These are phyloP conservation scores for Nycticryphes semicollaris DNA, from an alignment of 2,113 vertebrate species.

Conservation along the genomic window DNA sequence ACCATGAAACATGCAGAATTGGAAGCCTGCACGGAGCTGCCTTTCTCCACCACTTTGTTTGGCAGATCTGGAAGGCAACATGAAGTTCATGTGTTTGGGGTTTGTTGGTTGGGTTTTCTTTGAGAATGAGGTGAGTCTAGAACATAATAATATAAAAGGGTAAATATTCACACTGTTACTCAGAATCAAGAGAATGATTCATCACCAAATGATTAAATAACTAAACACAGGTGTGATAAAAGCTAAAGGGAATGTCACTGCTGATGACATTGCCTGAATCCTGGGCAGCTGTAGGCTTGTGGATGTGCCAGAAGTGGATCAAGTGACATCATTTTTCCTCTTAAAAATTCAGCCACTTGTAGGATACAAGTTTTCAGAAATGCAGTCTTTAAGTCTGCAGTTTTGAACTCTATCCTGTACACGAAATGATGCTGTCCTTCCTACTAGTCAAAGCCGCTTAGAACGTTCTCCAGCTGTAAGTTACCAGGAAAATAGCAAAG, in stretches of 20 bases:
- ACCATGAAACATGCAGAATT: accelerated
- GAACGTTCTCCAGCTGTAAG: not conserved
- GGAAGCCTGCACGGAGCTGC: not conserved
- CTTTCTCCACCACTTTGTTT: not conserved
- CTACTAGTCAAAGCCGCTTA: not conserved
- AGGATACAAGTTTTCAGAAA: not conserved
- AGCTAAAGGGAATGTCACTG: not conserved
- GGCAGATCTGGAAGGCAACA: not conserved
- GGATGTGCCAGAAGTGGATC: not conserved
- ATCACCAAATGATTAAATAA: not conserved
- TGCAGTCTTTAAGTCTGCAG: not conserved
- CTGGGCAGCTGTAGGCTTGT: not conserved
- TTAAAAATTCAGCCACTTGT: not conserved
- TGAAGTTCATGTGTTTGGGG: not conserved
- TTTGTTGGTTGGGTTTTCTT: not conserved
- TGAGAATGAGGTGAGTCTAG: not conserved
- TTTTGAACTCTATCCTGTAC: not conserved
- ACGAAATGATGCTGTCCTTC: not conserved
- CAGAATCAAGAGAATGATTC: not conserved
- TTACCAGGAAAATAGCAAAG: not conserved
- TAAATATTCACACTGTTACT: not conserved
- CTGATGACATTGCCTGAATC: not conserved
- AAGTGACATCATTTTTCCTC: not conserved
- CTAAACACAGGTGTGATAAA: not conserved
- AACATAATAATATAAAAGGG: no score